These are phyloP conservation scores for Rhingia campestris DNA, from an alignment of 2,888 invertebrate genomes.

Conservation along the genomic window DNA sequence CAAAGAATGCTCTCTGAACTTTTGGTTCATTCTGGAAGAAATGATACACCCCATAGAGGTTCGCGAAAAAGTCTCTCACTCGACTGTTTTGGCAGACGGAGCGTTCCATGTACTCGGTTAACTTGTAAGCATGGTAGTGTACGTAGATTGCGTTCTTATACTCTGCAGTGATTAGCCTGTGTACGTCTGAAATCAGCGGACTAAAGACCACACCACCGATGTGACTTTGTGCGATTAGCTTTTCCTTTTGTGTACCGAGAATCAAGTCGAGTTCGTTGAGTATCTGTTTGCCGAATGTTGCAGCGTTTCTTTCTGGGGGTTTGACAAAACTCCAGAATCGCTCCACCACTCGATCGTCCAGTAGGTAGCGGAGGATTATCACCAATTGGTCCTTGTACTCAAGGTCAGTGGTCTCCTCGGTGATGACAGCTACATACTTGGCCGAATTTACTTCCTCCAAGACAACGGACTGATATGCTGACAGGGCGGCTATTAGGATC, in stretches of 20 bases:
- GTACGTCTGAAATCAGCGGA: slow-evolving; percentile 54
- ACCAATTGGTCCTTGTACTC: slow-evolving; percentile 49
- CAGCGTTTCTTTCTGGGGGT: slow-evolving; percentile 29
- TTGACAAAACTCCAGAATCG: slow-evolving; percentile 52
- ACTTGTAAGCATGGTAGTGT: slow-evolving; percentile 62
- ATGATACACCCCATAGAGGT: slow-evolving; percentile 56
- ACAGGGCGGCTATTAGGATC: slow-evolving; percentile 34
- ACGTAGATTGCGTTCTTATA: slow-evolving; percentile 66
- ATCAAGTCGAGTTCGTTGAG: slow-evolving; percentile 35
- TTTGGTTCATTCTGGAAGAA: slow-evolving; percentile 55
- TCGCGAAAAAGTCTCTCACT: slow-evolving; percentile 59
- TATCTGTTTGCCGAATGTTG: slow-evolving; percentile 29
- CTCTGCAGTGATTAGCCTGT: slow-evolving; percentile 43
- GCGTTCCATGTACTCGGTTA: slow-evolving; percentile 56
- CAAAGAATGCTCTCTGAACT: slow-evolving; percentile 47
- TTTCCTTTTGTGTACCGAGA: slow-evolving; percentile 45
- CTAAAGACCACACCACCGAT: slow-evolving; percentile 57
- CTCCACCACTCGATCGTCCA: slow-evolving; percentile 60
- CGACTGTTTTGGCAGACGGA: slow-evolving; percentile 62
- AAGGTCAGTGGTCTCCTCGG: slow-evolving; percentile 64
- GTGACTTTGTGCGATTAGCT: slow-evolving; percentile 61
- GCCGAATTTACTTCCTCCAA: slow-evolving; percentile 47
- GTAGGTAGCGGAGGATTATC: slow-evolving; percentile 46
- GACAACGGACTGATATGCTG: slow-evolving; percentile 40
- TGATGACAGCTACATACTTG: slow-evolving; percentile 56